Base-by-base conservation (phyloP, 1,140 invertebrate species). In the Drosophila novamexicana region DNA sequence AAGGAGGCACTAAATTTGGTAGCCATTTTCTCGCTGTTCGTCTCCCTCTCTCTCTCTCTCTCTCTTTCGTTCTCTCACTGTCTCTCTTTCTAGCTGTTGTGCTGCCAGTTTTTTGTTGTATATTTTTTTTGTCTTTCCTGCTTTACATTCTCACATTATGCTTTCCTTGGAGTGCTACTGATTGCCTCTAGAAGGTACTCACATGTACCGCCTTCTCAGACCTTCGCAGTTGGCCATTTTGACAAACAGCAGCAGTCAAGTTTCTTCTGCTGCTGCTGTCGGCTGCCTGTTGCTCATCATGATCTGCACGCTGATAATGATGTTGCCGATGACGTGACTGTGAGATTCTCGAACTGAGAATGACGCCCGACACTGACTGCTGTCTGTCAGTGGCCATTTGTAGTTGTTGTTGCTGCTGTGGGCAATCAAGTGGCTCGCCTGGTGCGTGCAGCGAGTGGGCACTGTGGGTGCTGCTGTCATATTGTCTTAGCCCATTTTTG, bases 281-380 rank as follows among this genome's bases (percentile, higher is more conserved):
- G 22, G 22, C 3, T 29, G 22, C 22, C 58, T 68, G 54, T 32
- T 58, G 64, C 47, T 34, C 50, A 56, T 50, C 29, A 54, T 47
- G 53, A 71, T 42, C 7, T 6, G 7, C 14, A 29, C 39, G 16
- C 47, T 65, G 40, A 61, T 54, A 52, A 71, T 57, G 73, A 39
- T 79, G 76, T 79, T 79, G 74, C 79, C 73, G 82, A 81, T 79
- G 83, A 88, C 72, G 81, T 84, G 81, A 85, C 81, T 80, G 70
- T 69, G 71, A 75, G 74, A 66, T 64, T 75, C 59, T 82, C 58
- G 18, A 29, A 29, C 22, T 29, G 22, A 29, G 22, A 29, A 29
- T 73, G 56, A 68, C 40, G 40, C n/a, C 50, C 50, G 50, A 53
- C 50, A 53, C 64, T 49, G 69, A 74, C 69, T 81, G 52, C 50